phyloP scores from a whole-genome alignment of 2,888 invertebrate genomes.

The Heterodera filipjevi region DNA sequence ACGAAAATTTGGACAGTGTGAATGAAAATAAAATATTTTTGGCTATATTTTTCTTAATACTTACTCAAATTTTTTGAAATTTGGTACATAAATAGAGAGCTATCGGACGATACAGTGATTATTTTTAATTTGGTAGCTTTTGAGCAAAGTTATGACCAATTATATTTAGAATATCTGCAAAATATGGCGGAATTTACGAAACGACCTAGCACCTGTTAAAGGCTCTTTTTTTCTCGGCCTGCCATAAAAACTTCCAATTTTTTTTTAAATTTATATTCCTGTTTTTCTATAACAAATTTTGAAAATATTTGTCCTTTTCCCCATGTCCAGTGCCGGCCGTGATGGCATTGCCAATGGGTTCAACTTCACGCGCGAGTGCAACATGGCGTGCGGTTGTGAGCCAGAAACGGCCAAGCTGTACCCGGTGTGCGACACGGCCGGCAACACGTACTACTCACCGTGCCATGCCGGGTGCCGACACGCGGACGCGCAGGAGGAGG shows the following conservation, averaged over 20 bases:
- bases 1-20: too few species aligned
- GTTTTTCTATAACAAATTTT: background rate
- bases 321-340: conserved; percentile 10
- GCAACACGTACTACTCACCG: conserved; percentile 65
- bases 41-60: too few species aligned
- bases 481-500: conserved; percentile 35
- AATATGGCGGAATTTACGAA: too few species aligned
- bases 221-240: too few species aligned
- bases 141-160: too few species aligned
- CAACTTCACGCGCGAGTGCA: conserved; percentile 63
- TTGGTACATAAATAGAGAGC: too few species aligned
- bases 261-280: background rate
- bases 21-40: too few species aligned
- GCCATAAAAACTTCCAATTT: background rate
- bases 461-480: conserved; percentile 65
- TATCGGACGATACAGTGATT: too few species aligned
- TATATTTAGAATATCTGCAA: too few species aligned
- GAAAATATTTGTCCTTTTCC: background rate
- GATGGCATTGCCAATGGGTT: conserved; percentile 42
- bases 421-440: conserved; percentile 65
- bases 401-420: conserved; percentile 56
- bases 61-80: too few species aligned
- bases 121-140: too few species aligned
- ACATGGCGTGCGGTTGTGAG: conserved; percentile 64
- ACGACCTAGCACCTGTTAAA: too few species aligned